These are phyloP conservation scores for Caenorhabditis uteleia DNA, from an alignment of 2,888 invertebrate species.

Conservation along the genomic window DNA sequence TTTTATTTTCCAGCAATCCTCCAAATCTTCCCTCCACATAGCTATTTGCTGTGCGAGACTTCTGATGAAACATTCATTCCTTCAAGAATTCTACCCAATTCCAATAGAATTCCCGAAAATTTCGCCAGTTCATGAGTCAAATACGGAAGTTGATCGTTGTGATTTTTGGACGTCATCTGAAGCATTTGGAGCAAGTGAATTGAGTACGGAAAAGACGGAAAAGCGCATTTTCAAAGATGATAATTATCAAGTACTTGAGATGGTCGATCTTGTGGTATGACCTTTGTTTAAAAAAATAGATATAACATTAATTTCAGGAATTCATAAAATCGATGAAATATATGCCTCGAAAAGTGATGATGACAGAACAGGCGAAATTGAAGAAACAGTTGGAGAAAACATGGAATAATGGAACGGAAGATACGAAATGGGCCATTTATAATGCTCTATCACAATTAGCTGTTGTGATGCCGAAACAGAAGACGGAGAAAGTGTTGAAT, in stretches of 20 bases:
- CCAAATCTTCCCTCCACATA: conserved; percentile 19
- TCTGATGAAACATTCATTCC: conserved; percentile 3
- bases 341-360: neutral
- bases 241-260: too few relatives aligned
- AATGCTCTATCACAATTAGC: conserved; percentile 8
- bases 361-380: neutral
- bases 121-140: too few relatives aligned
- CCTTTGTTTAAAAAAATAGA: too few relatives aligned
- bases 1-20: conserved; percentile 11
- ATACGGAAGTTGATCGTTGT: too few relatives aligned
- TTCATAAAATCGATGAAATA: conserved; percentile 3
- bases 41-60: conserved; percentile 17
- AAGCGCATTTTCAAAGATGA: too few relatives aligned
- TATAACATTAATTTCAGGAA: too few relatives aligned
- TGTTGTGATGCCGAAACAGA: neutral
- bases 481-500: neutral
- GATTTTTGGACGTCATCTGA: too few relatives aligned
- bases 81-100: conserved; percentile 13
- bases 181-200: too few relatives aligned
- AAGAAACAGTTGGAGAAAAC: conserved; percentile 22
- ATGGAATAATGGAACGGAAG: conserved; percentile 18
- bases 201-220: too few relatives aligned
- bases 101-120: too few relatives aligned
- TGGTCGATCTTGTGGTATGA: too few relatives aligned
- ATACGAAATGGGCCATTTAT: conserved; percentile 14